Conservation (phyloP, 2,113 vertebrate genomes). For the Callocephalon fimbriatum region DNA sequence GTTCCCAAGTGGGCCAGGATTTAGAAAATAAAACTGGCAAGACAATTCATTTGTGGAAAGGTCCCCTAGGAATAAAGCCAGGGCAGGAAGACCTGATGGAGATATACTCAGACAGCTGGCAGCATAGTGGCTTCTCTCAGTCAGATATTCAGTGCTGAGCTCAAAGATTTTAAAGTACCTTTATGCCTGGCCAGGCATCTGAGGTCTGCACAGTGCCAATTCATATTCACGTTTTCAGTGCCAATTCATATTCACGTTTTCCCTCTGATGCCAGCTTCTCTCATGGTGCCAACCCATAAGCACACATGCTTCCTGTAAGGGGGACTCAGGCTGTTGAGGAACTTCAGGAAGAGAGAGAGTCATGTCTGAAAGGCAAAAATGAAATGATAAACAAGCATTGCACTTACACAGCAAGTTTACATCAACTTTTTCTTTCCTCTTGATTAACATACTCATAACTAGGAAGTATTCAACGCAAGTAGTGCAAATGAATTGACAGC, state of each 20-base stretch:
- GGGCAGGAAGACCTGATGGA: neutral
- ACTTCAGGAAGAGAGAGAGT: neutral
- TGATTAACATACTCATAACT: neutral
- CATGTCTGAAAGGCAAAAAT: neutral
- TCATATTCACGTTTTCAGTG: neutral
- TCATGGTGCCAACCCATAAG: neutral
- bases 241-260: neutral
- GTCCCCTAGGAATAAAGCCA: neutral
- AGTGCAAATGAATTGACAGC: neutral
- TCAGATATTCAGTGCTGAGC: neutral
- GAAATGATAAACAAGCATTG: neutral
- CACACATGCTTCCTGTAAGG: neutral
- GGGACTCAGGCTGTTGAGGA: neutral
- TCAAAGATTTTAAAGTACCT: neutral
- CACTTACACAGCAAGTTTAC: neutral
- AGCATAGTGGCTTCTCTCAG: neutral
- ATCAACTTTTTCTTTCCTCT: neutral
- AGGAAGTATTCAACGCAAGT: neutral
- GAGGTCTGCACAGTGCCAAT: neutral
- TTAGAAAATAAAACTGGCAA: neutral
- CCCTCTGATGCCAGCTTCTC: neutral
- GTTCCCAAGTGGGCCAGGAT: neutral
- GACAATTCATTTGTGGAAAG: neutral
- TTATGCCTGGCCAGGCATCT: neutral
- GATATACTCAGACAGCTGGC: neutral